Conservation (phyloP, 2,888 invertebrate genomes). For the Hypomecis atomaria region DNA sequence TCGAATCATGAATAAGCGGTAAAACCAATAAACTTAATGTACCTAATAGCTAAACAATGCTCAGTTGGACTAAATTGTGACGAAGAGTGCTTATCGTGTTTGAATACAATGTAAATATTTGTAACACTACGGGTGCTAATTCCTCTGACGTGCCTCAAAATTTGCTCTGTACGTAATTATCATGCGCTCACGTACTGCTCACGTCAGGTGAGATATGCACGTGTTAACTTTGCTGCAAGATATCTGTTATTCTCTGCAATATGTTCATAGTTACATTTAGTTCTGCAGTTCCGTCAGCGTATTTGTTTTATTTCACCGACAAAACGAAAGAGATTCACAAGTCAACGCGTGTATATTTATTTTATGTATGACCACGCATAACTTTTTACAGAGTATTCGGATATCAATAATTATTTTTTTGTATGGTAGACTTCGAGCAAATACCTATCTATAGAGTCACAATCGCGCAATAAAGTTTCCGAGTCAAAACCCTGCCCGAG, state of each 20-base stretch:
- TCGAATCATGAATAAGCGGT: neutral
- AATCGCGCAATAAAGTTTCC: no score
- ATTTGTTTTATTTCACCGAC: no score
- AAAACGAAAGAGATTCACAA: no score
- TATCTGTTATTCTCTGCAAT: neutral
- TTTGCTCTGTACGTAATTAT: constrained; percentile 15
- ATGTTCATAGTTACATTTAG: neutral
- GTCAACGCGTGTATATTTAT: no score
- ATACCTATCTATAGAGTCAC: no score
- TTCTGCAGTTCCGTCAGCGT: no score
- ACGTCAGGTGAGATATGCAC: constrained; percentile 23
- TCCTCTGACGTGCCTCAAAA: constrained; percentile 21
- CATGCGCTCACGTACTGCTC: constrained; percentile 24
- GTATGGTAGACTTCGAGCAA: no score
- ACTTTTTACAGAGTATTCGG: no score
- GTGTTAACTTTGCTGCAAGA: neutral
- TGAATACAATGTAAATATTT: constrained; percentile 13
- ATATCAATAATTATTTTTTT: no score
- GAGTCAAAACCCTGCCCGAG: no score
- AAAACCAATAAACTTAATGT: neutral
- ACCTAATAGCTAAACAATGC: neutral
- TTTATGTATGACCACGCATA: no score
- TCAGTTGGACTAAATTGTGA: neutral
- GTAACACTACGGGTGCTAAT: constrained; percentile 22
- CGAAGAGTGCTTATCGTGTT: constrained; percentile 11